phyloP scores from a whole-genome alignment of 2,797 vertebrate species.

The Gephyroberyx darwinii region DNA sequence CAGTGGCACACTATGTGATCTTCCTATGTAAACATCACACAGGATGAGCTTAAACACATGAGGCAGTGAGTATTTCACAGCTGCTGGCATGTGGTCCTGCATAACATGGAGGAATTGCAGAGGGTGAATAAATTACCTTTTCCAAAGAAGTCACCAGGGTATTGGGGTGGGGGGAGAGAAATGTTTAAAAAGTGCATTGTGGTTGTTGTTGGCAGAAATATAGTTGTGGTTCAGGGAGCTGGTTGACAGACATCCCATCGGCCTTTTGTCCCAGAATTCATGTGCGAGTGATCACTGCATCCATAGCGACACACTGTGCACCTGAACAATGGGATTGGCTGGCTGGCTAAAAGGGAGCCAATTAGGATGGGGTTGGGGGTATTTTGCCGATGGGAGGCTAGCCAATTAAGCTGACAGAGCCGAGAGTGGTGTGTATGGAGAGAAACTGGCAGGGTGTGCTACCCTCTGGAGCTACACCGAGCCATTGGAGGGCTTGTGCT shows the following conservation, averaged over 20 bases:
- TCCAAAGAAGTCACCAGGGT: conserved; percentile 35
- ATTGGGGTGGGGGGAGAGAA: conserved; percentile 31
- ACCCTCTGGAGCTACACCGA: conserved; percentile 55
- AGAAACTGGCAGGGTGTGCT: conserved; percentile 63
- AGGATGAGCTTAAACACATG: conserved; percentile 61
- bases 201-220: conserved; percentile 55
- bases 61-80: conserved; percentile 37
- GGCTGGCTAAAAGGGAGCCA: conserved; percentile 76
- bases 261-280: conserved; percentile 73
- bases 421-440: conserved; percentile 63
- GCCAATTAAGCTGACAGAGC: conserved; percentile 82
- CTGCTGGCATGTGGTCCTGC: conserved; percentile 50
- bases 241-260: conserved; percentile 56
- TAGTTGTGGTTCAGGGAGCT: conserved; percentile 44
- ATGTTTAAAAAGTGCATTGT: conserved; percentile 28
- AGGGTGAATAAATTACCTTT: conserved; percentile 61
- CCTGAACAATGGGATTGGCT: conserved; percentile 79
- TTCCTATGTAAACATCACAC: conserved; percentile 68
- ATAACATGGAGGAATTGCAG: conserved; percentile 54
- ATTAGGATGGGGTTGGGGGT: conserved; percentile 74
- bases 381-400: conserved; percentile 76
- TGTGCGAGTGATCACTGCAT: conserved; percentile 67
- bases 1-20: conserved; percentile 52
- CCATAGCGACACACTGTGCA: conserved; percentile 77
- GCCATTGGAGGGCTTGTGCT: conserved; percentile 58